Base-by-base conservation (phyloP, 2,888 invertebrate genomes). In the Clepsis dumicolana region DNA sequence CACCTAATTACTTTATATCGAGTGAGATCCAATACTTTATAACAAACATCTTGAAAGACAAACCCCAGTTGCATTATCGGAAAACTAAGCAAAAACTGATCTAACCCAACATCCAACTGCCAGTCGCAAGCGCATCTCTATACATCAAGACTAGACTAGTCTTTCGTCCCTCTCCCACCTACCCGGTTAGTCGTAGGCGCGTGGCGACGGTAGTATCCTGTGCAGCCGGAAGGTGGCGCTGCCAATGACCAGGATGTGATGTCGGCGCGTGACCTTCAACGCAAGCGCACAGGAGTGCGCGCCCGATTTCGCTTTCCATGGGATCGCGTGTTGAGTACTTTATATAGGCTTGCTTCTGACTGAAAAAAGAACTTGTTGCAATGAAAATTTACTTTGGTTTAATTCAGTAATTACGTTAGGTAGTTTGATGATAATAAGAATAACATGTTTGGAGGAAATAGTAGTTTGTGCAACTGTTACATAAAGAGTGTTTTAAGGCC, bases 221-320 rank as follows among this genome's bases (percentile, higher is more conserved):
- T 48, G 21, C 61, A 53, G 57, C 67, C 67, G 67, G 67, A 68
- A 68, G 67, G 67, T 57, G 35, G 21, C 59, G 64, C 38, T 18
- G 67, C 25, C 67, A 68, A 63, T 63, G 67, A 68, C 67, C 67
- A 68, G 67, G 67, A 68, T 63, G 57, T 63, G 67, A 52, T 57
- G 67, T 16, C 63, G 67, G 21, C 63, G 63, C 1, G 24, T 68
- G 67, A 68, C 67, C 67, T 68, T 68, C 67, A 38, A 16, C 54
- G 54, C 56, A 54, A 53, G 18, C 12, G 18, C 12, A 44, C 59
- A n/a, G 16, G 27, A 27, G 35, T 52, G 29, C 35, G 35, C 25
- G n/a, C 56, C 32, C 35, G 10, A n/a, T 66, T 66, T 66, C 66
- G 66, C 66, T 66, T 66, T 66, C 65, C 62, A 62, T 21, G 62